Evolutionary conservation across 2,888 invertebrate genomes (phyloP), one percentile per base, ranked within the genome.

Genomic region (Leucophenga maculata): DNA sequence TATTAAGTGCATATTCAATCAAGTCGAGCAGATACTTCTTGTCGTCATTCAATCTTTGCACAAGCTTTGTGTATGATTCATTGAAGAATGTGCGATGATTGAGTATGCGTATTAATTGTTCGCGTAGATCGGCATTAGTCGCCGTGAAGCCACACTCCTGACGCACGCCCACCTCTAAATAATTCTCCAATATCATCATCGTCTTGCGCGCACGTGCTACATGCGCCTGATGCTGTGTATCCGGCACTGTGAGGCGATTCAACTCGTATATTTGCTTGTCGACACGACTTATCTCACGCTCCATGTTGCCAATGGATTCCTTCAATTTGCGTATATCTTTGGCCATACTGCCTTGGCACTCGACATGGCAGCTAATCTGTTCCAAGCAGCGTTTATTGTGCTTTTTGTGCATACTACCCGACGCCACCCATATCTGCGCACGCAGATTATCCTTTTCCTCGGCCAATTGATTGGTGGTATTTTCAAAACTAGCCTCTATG

Each of bases 21-120:
- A 88, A 73, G 69, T 88, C 88, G 6, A 85, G 80, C 0, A 89
- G 77, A 71, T 88, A 88, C 72, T 87, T 88, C 55, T 87, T 85
- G 69, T 88, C 88, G 59, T 85, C 84, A 55, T 84, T 86, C 14
- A 89, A 71, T 6, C 82, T 82, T 18, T 81, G 83, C 6, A 88
- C 86, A 81, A 87, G 79, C 65, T 86, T 86, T 3, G 83, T 78
- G 73, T 88, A 89, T 0, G 83, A 77, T 6, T 85, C 80, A 64
- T 88, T 88, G 66, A 88, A 89, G 55, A 82, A 78, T 0, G 81
- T 75, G 3, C 89, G 80, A 68, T 87, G 83, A 55, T 85, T 81
- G 1, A 88, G 77, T 66, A 86, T 82, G 13, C 82, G 74, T 0
- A 82, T 78, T 2, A 89, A 78, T 14, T 86, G 81, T 18, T 86